A percentile compares a stretch with the other conserved stretches of the same genome.
These are phyloP conservation scores for Spilarctia lutea DNA, from an alignment of 2,888 invertebrate genomes.

Conservation along the genomic window DNA sequence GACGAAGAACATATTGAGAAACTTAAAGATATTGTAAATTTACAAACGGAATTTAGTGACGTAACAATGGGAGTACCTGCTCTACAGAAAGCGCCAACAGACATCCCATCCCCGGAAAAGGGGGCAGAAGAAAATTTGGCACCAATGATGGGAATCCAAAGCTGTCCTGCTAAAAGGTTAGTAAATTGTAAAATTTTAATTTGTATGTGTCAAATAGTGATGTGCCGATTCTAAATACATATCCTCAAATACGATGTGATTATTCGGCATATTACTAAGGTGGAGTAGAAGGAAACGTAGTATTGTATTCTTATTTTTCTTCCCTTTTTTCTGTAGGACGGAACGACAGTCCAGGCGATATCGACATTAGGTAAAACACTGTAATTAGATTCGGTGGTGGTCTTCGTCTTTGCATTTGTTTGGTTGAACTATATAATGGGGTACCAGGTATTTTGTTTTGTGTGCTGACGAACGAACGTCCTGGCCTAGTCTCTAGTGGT, in stretches of 20 bases:
- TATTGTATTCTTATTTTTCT: neutral
- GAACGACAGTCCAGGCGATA: conserved; percentile 18
- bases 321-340: conserved; percentile 18
- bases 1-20: conserved; percentile 58
- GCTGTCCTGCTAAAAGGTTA: conserved; percentile 79
- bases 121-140: conserved; percentile 67
- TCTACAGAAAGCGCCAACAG: conserved; percentile 59
- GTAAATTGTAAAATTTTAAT: conserved; percentile 13
- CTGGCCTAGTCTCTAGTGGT: neutral
- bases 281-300: neutral
- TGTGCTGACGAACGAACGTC: neutral
- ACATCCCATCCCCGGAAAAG: conserved; percentile 76
- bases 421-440: neutral
- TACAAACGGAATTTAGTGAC: conserved; percentile 76
- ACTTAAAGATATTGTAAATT: conserved; percentile 75
- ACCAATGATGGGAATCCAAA: conserved; percentile 66
- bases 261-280: neutral
- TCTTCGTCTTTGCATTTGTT: neutral
- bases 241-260: neutral
- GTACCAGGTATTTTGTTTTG: neutral
- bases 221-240: neutral
- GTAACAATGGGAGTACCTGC: conserved; percentile 73
- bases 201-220: conserved; percentile 13
- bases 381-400: conserved; percentile 17
- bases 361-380: conserved; percentile 21